Evolutionary conservation across 1,140 invertebrate genomes (phyloP).

Genomic region (Magallana angulata): DNA sequence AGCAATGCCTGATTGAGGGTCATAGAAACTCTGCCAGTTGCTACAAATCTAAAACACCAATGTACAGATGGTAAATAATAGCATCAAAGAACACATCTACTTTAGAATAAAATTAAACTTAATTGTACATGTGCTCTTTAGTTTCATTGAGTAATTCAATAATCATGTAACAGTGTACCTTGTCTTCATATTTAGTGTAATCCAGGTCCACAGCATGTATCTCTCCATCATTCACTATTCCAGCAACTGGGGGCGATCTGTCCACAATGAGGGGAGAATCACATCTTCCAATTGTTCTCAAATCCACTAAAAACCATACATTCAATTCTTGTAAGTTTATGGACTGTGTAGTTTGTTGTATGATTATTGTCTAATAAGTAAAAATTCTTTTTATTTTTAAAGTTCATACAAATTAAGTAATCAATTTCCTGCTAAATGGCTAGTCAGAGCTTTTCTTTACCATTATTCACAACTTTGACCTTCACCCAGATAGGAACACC

Average conservation of each 20-base stretch:
- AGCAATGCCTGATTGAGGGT: conserved; percentile 62
- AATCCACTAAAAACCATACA: conserved; percentile 54
- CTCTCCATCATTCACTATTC: conserved; percentile 65
- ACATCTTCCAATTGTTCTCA: conserved; percentile 57
- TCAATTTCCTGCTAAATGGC: too few relatives aligned
- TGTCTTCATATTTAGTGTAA: conserved; percentile 58
- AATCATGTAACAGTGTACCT: conserved; percentile 30
- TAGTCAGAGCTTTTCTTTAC: conserved; percentile 47
- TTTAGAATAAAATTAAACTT: too few relatives aligned
- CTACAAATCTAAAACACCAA: conserved; percentile 57
- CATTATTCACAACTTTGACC: conserved; percentile 64
- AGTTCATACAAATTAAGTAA: too few relatives aligned
- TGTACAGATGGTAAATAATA: too few relatives aligned
- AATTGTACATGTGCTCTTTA: too few relatives aligned
- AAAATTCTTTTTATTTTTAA: too few relatives aligned
- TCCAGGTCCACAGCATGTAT: conserved; percentile 53
- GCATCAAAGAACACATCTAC: too few relatives aligned
- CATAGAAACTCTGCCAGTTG: conserved; percentile 64
- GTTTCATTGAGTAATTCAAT: too few relatives aligned
- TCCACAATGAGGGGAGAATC: conserved; percentile 64
- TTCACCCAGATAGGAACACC: conserved; percentile 67
- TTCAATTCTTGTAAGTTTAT: not conserved
- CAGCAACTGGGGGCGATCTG: conserved; percentile 57
- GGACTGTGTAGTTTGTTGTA: too few relatives aligned
- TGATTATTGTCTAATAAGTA: too few relatives aligned